Evolutionary conservation across 2,888 invertebrate genomes (phyloP), one percentile per base, ranked within the genome.

Genomic region (Busseola fusca): DNA sequence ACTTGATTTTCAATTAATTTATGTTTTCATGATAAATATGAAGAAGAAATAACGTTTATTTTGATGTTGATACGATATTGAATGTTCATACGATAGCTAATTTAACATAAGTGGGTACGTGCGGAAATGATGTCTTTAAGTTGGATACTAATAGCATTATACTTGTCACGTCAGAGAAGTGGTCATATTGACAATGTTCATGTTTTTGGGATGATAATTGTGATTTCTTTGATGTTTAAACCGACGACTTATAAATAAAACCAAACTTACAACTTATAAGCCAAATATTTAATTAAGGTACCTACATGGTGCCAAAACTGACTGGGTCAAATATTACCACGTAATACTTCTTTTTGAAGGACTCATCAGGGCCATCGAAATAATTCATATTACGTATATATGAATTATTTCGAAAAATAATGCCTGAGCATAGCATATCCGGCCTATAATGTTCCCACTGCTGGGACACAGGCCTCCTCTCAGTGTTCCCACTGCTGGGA

Each of bases 1-100:
- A 69, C 71, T 72, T 70, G 48, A 10, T 74, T 72, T 60, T 74
- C 34, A 72, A 84, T 82, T 70, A 67, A 64, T 64, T 68, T 59
- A 60, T 63, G 60, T 50, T 50, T 63, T 34, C 50, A 10, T 34
- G 50, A 50, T 63, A 48, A n/a, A 18, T 16, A n/a, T 58, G 52
- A 80, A 67, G 71, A 64, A 75, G 57, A 60, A 30, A 75, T 67
- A 30, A 71, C 56, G 34, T 54, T 70, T 60, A 58, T 63, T 48
- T 70, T 69, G 12, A 18, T 30, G n/a, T n/a, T n/a, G n/a, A n/a
- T n/a, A n/a, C n/a, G 10, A 5, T 34, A 25, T 25, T 63, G 25
- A 25, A 40, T 6, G 6, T 16, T 40, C 40, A 52, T 48, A 54
- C 4, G 16, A 30, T 30, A 59, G 52, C 9, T 54, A 40, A 67